phyloP scores from a whole-genome alignment of 2,113 vertebrate genomes.

The Cavia aperea region DNA sequence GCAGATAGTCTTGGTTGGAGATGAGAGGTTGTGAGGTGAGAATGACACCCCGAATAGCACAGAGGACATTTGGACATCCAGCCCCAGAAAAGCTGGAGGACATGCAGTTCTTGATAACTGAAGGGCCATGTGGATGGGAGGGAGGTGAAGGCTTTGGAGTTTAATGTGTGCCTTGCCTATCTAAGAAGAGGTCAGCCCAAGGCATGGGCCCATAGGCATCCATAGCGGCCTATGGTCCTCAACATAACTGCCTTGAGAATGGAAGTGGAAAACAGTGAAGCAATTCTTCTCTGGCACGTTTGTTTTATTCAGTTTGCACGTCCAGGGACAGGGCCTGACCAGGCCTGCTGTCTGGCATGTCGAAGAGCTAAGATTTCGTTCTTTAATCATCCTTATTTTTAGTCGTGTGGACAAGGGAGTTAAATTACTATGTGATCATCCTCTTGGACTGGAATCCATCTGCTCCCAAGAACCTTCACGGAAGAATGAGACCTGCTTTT shows the following conservation, averaged over 20 bases:
- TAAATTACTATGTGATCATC: conserved; percentile 54
- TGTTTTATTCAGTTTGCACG: not conserved
- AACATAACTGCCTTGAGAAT: not conserved
- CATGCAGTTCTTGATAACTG: not conserved
- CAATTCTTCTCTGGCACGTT: not conserved
- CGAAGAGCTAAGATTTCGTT: conserved; percentile 34
- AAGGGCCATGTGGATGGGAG: not conserved
- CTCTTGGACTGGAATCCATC: conserved; percentile 48
- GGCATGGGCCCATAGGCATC: not conserved
- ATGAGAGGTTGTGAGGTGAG: not conserved
- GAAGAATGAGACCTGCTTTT: conserved; percentile 1
- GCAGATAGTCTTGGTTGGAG: not conserved
- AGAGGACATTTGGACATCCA: not conserved
- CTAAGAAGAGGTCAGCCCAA: not conserved
- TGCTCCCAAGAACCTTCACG: conserved; percentile 35
- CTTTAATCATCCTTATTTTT: conserved; percentile 64
- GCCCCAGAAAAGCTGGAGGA: conserved; percentile 8
- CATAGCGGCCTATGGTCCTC: not conserved
- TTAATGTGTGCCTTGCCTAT: not conserved
- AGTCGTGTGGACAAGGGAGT: conserved; percentile 46
- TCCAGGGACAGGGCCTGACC: not conserved
- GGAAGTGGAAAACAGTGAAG: not conserved
- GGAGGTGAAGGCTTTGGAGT: not conserved
- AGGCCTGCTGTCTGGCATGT: not conserved
- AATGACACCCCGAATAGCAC: not conserved